Percentiles rank a stretch among this genome's conserved stretches.
Evolutionary conservation across 92 coral and sea anemone genomes (phyloP).

Genomic region (Muricea muricata): DNA sequence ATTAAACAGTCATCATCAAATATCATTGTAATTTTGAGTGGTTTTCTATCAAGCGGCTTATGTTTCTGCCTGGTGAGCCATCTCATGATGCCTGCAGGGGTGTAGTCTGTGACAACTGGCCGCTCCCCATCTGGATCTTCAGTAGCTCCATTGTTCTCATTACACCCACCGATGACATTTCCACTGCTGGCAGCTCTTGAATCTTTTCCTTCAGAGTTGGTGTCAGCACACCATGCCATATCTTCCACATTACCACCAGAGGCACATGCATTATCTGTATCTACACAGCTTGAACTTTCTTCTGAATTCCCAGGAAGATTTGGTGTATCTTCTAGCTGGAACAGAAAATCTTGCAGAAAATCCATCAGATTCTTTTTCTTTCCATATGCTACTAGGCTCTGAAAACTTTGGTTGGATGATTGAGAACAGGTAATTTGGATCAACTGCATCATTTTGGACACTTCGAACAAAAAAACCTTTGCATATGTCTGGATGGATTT

Average conservation of each 20-base stretch:
- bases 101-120: neutral
- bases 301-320: too few relatives aligned
- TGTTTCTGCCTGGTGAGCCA: slow-evolving; percentile 16
- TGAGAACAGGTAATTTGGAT: slow-evolving; percentile 67
- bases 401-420: slow-evolving; percentile 46
- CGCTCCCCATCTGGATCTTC: neutral
- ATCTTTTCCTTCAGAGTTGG: neutral
- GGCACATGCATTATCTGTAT: too few relatives aligned
- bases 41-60: slow-evolving; percentile 4
- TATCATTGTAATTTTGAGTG: neutral
- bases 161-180: too few relatives aligned
- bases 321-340: slow-evolving; percentile 31
- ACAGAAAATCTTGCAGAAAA: slow-evolving; percentile 35
- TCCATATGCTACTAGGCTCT: slow-evolving; percentile 36
- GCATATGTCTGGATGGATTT: neutral
- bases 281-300: too few relatives aligned
- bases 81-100: slow-evolving; percentile 25
- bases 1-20: neutral
- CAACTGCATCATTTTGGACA: slow-evolving; percentile 65
- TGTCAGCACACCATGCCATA: slow-evolving; percentile 15
- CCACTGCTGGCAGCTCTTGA: too few relatives aligned
- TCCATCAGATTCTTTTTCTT: slow-evolving; percentile 40
- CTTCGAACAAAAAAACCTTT: slow-evolving; percentile 37
- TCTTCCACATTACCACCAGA: slow-evolving; percentile 31
- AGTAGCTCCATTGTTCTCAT: neutral